Conservation (phyloP, 92 coral and sea anemone species). For the Heteractis magnifica region DNA sequence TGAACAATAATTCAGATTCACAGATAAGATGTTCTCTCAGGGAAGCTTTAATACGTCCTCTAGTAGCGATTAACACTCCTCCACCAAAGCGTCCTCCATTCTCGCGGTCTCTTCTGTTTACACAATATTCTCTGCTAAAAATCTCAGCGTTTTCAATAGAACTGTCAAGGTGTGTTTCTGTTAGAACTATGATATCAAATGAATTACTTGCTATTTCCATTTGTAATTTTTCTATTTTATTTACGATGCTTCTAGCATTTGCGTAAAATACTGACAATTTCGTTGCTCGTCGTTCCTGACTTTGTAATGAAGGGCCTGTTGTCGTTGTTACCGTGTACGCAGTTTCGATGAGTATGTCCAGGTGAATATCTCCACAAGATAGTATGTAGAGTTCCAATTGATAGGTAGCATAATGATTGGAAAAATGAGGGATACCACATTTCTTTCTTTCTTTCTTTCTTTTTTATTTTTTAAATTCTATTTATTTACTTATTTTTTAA, state of each 20-base stretch:
- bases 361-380: conserved; percentile 35
- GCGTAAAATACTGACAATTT: conserved; percentile 37
- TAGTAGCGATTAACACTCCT: conserved; percentile 31
- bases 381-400: conserved; percentile 20
- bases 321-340: conserved; percentile 10
- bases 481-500: too few species aligned
- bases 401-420: conserved; percentile 15
- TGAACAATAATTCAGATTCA: conserved; percentile 38
- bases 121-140: conserved; percentile 24
- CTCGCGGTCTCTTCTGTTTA: conserved; percentile 32
- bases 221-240: conserved; percentile 33
- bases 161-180: conserved; percentile 54
- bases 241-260: conserved; percentile 51
- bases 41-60: conserved; percentile 27
- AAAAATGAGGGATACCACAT: too few species aligned
- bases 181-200: conserved; percentile 36
- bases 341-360: conserved; percentile 11
- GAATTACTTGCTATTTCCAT: conserved; percentile 27
- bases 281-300: conserved; percentile 32
- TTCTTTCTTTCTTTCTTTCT: too few species aligned
- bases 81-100: conserved; percentile 46
- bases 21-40: conserved; percentile 27
- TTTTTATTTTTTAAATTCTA: too few species aligned
- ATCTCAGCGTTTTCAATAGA: conserved; percentile 37
- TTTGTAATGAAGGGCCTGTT: conserved; percentile 4